These are phyloP conservation scores for Aphrocallistes beatrix DNA, from an alignment of 37 sponge, comb jelly and placozoan genomes.

Conservation along the genomic window DNA sequence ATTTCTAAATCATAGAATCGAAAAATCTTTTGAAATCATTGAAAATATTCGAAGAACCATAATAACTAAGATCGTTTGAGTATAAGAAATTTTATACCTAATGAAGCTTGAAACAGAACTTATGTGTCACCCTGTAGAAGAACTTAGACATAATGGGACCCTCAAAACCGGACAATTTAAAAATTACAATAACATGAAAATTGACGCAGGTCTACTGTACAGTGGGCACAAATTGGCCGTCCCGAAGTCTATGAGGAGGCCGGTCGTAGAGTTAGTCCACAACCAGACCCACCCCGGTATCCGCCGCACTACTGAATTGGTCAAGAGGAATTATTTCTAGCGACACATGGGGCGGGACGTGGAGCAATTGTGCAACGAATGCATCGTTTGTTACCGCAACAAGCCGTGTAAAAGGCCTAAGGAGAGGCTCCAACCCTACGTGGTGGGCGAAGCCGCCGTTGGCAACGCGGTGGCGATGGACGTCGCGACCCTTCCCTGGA, in stretches of 20 bases:
- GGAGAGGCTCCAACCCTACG: not conserved
- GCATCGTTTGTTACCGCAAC: not conserved
- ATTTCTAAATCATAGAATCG: too few relatives aligned
- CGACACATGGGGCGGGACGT: not conserved
- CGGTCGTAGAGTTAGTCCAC: not conserved
- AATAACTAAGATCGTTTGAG: too few relatives aligned
- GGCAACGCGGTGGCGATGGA: not conserved
- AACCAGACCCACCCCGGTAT: not conserved
- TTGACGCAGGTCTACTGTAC: not conserved
- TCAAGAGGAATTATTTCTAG: not conserved
- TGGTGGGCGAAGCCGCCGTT: not conserved
- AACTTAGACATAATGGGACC: not conserved
- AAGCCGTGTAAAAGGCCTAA: not conserved
- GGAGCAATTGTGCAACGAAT: not conserved
- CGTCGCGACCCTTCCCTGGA: not conserved
- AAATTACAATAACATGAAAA: too few relatives aligned
- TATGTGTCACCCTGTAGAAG: too few relatives aligned
- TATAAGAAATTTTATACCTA: too few relatives aligned
- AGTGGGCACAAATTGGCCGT: not conserved
- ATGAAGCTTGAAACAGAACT: too few relatives aligned
- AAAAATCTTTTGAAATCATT: too few relatives aligned
- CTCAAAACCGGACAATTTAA: not conserved
- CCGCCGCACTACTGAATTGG: not conserved
- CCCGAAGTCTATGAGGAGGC: not conserved
- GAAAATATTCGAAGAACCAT: too few relatives aligned